Evolutionary conservation across 2,113 vertebrate genomes (phyloP), one percentile per base, ranked within the genome.

Genomic region (Nematolebias whitei): DNA sequence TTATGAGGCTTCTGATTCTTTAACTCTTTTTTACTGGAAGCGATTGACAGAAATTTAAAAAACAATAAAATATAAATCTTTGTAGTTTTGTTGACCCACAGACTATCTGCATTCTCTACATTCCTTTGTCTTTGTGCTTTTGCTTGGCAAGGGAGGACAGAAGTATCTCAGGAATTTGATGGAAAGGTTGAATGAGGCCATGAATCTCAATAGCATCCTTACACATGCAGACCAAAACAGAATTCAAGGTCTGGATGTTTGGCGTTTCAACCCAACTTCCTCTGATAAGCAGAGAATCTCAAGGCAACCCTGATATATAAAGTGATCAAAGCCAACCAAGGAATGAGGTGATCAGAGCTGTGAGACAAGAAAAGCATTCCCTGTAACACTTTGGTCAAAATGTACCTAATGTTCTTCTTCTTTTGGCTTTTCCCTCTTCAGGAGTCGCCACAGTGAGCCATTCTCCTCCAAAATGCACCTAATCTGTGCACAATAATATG

Each of bases 91-190:
- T 35, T 61, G 49, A 57, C 39, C 65, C 41, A 49, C 35, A 53
- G 19, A 72, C 15, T 26, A 70, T 62, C 47, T 64, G 23, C 77
- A 63, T 63, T 73, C 56, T 64, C 61, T 35, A 44, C 65, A 82
- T 84, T 85, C 80, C 80, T 71, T 22, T 55, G 35, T 64, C 57
- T 75, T 82, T 79, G 76, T 75, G 66, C 76, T 53, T 76, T 80
- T 76, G 68, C 51, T 76, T 79, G 66, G 47, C 3, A 43, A 53
- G 43, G 63, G 47, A 74, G 59, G 70, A 71, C 56, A 62, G 32
- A 81, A 82, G 68, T 43, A 85, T 85, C 68, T 23, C 50, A 69
- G 84, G 80, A 87, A 89, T 89, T 78, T 83, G 68, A 87, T 76
- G 70, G 69, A 48, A 78, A 59, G 49, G 73, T 68, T 63, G 49